Evolutionary conservation across 2,888 invertebrate species (phyloP).

Genomic region (Girardia tigrina): DNA sequence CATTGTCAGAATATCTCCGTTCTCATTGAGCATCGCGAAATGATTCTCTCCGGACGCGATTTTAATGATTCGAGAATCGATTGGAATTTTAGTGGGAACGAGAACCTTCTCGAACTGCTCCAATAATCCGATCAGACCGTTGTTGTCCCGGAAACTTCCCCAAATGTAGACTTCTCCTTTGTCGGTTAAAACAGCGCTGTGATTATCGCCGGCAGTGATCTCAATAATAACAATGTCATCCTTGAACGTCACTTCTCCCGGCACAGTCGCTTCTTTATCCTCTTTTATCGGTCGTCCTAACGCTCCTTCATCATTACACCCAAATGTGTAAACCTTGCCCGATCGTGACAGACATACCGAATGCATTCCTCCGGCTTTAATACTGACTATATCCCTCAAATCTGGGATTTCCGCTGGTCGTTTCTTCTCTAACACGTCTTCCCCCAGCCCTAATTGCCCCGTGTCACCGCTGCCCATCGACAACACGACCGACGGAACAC

Average conservation of each 20-base stretch:
- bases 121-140: slow-evolving; percentile 75
- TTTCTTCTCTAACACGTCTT: not conserved
- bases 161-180: slow-evolving; percentile 77
- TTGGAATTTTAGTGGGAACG: slow-evolving; percentile 53
- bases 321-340: slow-evolving; percentile 74
- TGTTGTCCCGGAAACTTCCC: slow-evolving; percentile 84
- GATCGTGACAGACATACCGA: slow-evolving; percentile 65
- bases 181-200: slow-evolving; percentile 57
- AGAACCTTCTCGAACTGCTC: slow-evolving; percentile 55
- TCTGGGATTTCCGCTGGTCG: not conserved
- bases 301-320: slow-evolving; percentile 92
- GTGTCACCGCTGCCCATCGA: not conserved
- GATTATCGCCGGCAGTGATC: slow-evolving; percentile 72
- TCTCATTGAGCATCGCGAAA: slow-evolving; percentile 63
- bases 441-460: not conserved
- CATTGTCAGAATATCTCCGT: slow-evolving; percentile 43
- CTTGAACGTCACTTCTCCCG: slow-evolving; percentile 57
- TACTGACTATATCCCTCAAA: slow-evolving; percentile 38
- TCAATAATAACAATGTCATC: slow-evolving; percentile 42
- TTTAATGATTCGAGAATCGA: slow-evolving; percentile 55
- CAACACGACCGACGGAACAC: not conserved
- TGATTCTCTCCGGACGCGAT: slow-evolving; percentile 83
- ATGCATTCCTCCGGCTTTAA: slow-evolving; percentile 83
- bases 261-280: slow-evolving; percentile 62
- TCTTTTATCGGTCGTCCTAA: slow-evolving; percentile 66